Evolutionary conservation across 2,888 invertebrate genomes (phyloP).

Genomic region (Microctonus brassicae): DNA sequence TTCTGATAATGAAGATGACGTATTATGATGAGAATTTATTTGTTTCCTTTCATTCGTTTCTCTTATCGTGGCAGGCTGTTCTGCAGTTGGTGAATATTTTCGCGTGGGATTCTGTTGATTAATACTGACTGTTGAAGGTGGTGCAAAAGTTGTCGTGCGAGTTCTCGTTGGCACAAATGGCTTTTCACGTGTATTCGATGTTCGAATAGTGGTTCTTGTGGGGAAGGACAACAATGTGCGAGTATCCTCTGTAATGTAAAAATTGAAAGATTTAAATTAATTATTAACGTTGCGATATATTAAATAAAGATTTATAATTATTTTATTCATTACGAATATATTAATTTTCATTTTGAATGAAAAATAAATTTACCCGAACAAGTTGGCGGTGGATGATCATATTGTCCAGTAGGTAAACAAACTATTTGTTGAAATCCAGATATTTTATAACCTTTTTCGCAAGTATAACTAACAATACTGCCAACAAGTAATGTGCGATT

Average conservation of each 20-base stretch:
- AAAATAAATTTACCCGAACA: constrained; percentile 75
- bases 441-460: constrained; percentile 78
- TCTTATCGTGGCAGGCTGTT: constrained; percentile 62
- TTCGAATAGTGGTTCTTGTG: constrained; percentile 55
- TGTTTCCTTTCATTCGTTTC: constrained; percentile 62
- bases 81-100: constrained; percentile 42
- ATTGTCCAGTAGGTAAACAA: constrained; percentile 83
- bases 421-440: constrained; percentile 77
- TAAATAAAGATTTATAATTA: no score
- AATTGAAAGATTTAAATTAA: background rate
- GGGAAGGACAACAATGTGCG: constrained; percentile 65
- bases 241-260: constrained; percentile 70
- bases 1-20: constrained; percentile 54
- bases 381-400: constrained; percentile 82
- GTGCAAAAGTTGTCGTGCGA: constrained; percentile 57
- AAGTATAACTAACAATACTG: constrained; percentile 81
- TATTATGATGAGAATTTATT: constrained; percentile 55
- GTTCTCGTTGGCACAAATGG: constrained; percentile 60
- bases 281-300: no score
- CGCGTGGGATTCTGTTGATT: constrained; percentile 44
- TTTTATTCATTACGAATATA: background rate
- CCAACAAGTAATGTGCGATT: constrained; percentile 73
- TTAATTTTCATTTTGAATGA: no score
- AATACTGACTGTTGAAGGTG: constrained; percentile 55
- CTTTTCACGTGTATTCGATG: constrained; percentile 65